phyloP scores from a whole-genome alignment of 2,888 invertebrate genomes.

The Crocallis elinguaria region DNA sequence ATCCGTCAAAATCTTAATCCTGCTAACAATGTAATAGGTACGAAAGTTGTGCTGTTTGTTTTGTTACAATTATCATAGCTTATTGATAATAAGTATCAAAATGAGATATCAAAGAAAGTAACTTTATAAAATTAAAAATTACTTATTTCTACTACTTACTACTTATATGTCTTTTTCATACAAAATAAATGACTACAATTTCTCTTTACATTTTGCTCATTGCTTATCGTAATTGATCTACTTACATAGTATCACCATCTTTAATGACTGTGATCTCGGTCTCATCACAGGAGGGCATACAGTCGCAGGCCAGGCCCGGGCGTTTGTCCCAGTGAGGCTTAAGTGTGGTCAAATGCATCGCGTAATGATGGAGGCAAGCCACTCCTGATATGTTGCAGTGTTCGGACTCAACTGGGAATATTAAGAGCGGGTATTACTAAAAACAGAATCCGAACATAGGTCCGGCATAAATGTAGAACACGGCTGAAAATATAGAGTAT shows the following conservation, averaged over 20 bases:
- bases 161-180: no score
- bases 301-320: conserved; percentile 87
- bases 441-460: no score
- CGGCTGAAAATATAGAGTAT: no score
- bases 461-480: no score
- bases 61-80: no score
- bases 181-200: background rate
- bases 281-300: conserved; percentile 89
- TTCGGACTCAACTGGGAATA: conserved; percentile 69
- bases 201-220: background rate
- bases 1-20: no score
- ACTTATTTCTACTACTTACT: no score
- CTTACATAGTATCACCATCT: conserved; percentile 73
- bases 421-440: background rate
- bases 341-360: conserved; percentile 86
- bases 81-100: no score
- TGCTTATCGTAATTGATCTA: conserved; percentile 19
- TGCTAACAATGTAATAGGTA: no score
- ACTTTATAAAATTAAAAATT: no score
- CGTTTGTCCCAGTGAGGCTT: conserved; percentile 87
- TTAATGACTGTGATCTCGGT: conserved; percentile 87
- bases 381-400: conserved; percentile 88
- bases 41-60: no score
- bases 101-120: no score
- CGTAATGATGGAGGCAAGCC: conserved; percentile 86